These are phyloP conservation scores for Lamellibrachia satsuma DNA, from an alignment of 2,888 invertebrate genomes.

Conservation along the genomic window DNA sequence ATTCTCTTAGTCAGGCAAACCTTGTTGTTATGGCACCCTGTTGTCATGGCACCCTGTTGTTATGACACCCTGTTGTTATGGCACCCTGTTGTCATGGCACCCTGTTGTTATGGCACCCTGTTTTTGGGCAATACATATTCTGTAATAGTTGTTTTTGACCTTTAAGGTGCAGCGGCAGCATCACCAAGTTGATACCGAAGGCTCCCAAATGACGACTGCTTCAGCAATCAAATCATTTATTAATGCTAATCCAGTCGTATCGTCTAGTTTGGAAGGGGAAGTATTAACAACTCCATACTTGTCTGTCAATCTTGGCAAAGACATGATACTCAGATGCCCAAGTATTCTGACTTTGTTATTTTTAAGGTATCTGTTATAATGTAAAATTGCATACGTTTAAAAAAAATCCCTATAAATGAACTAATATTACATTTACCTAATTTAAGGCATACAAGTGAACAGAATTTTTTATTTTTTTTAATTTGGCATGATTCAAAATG, in stretches of 20 bases:
- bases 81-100: background rate
- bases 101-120: background rate
- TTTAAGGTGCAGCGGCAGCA: background rate
- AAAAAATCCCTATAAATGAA: no score
- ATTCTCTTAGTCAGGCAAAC: background rate
- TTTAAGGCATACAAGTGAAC: no score
- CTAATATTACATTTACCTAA: no score
- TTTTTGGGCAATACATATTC: background rate
- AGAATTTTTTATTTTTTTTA: no score
- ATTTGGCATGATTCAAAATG: no score
- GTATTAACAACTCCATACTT: background rate
- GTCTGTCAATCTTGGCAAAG: background rate
- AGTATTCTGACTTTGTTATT: no score
- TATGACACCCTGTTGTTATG: background rate
- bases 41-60: background rate
- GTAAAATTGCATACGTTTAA: no score
- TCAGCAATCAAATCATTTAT: background rate
- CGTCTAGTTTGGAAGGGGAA: background rate
- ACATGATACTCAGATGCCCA: background rate
- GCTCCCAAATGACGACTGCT: background rate
- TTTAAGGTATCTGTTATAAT: no score
- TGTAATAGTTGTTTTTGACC: background rate
- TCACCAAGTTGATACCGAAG: background rate
- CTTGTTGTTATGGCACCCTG: background rate
- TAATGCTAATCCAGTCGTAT: background rate